Conservation (phyloP, 2,797 vertebrate species). For the Myotis daubentonii region DNA sequence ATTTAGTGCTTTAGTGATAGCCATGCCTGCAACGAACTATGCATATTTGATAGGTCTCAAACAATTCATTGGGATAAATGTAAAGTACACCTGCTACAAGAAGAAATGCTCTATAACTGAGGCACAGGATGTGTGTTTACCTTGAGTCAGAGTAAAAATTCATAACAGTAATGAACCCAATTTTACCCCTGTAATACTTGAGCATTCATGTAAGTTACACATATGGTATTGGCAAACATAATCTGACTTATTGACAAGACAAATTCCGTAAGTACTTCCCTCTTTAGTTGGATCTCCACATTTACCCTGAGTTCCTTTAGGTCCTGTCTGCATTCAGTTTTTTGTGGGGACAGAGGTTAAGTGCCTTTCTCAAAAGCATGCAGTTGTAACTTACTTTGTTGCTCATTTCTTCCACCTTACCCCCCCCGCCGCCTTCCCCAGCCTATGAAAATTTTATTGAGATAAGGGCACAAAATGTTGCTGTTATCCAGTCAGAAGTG, state of each 20-base stretch:
- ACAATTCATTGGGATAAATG: conserved; percentile 5
- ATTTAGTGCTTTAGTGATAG: background rate
- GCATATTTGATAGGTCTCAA: conserved; percentile 9
- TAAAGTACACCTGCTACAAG: background rate
- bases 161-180: background rate
- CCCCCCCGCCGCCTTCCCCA: too few species aligned
- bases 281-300: background rate
- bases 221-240: conserved; percentile 8
- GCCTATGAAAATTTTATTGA: background rate
- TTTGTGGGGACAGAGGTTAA: background rate
- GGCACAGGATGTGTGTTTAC: background rate
- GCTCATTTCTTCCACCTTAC: background rate
- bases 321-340: background rate
- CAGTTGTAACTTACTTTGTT: background rate
- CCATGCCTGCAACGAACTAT: background rate
- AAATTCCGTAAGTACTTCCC: background rate
- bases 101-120: background rate
- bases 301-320: background rate
- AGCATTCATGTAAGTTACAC: background rate
- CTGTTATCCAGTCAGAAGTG: background rate
- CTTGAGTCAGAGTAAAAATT: background rate
- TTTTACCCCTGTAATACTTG: background rate
- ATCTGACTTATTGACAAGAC: background rate
- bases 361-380: background rate
- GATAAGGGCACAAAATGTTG: background rate